Evolutionary conservation across 2,113 vertebrate species (phyloP).

Genomic region (Xyliphius kryptos): DNA sequence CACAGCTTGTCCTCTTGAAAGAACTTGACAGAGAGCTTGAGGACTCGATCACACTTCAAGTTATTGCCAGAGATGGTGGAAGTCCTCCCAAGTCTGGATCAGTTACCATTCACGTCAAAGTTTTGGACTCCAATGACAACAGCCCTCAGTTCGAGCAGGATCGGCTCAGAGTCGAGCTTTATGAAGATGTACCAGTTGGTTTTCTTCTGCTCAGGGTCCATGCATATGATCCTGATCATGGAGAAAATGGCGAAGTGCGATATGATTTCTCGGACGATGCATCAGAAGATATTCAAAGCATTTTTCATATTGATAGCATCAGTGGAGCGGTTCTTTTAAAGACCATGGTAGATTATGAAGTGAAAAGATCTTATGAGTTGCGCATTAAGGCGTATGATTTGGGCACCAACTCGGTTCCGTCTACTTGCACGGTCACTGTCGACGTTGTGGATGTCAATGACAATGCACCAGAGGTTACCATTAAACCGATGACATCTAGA

Average conservation of each 20-base stretch:
- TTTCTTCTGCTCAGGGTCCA: slow-evolving; percentile 60
- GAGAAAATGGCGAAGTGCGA: slow-evolving; percentile 60
- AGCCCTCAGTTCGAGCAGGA: slow-evolving; percentile 63
- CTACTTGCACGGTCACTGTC: slow-evolving; percentile 57
- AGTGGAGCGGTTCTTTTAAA: slow-evolving; percentile 59
- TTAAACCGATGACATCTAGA: slow-evolving; percentile 66
- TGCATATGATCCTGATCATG: slow-evolving; percentile 64
- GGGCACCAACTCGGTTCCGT: slow-evolving; percentile 51
- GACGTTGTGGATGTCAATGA: slow-evolving; percentile 69
- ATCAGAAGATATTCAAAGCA: slow-evolving; percentile 40
- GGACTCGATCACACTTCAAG: slow-evolving; percentile 54
- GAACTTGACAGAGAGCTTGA: slow-evolving; percentile 65
- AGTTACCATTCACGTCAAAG: slow-evolving; percentile 54
- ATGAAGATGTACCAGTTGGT: slow-evolving; percentile 62
- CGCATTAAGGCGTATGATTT: slow-evolving; percentile 57
- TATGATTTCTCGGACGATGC: slow-evolving; percentile 54
- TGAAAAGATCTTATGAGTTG: slow-evolving; percentile 56
- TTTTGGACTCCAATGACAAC: slow-evolving; percentile 71
- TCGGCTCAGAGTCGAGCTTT: slow-evolving; percentile 58
- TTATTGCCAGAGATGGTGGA: slow-evolving; percentile 59
- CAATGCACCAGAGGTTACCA: slow-evolving; percentile 64
- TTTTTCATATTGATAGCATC: slow-evolving; percentile 60
- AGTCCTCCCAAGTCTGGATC: slow-evolving; percentile 51
- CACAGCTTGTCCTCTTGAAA: slow-evolving; percentile 58
- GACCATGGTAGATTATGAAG: slow-evolving; percentile 60